Evolutionary conservation across 2,888 invertebrate species (phyloP).

Genomic region (Yponomeuta sedellus): DNA sequence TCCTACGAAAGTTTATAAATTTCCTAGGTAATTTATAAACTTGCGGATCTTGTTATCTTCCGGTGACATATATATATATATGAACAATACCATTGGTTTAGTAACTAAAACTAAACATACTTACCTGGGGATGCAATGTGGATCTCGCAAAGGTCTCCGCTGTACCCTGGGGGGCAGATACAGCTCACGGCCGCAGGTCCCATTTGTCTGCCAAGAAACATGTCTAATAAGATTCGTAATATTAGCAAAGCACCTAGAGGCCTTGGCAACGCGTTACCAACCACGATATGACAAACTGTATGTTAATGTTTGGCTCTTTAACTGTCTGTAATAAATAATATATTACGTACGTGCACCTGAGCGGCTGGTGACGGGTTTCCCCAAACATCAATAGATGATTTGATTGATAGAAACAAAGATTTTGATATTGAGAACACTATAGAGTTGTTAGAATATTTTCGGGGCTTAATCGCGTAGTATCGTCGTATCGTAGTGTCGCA

Average conservation of each 20-base stretch:
- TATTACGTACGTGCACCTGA: background rate
- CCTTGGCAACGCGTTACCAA: background rate
- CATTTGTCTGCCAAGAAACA: constrained; percentile 78
- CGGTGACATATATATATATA: no score
- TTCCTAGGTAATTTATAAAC: no score
- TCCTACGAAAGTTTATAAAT: no score
- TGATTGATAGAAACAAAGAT: background rate
- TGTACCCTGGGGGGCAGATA: constrained; percentile 80
- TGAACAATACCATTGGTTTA: no score
- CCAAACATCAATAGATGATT: background rate
- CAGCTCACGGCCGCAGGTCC: constrained; percentile 86
- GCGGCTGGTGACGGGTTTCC: no score
- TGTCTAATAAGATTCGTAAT: background rate
- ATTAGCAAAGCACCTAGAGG: background rate
- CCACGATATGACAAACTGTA: background rate
- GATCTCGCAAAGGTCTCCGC: constrained; percentile 83
- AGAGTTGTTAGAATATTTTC: no score
- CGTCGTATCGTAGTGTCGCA: no score
- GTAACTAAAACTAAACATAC: background rate
- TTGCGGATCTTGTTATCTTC: no score
- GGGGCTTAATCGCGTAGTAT: no score
- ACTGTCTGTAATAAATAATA: background rate
- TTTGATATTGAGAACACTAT: no score
- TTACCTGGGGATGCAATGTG: constrained; percentile 69
- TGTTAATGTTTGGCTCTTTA: no score